Conservation (phyloP, 1,140 invertebrate species). For the Chrysoperla carnea region DNA sequence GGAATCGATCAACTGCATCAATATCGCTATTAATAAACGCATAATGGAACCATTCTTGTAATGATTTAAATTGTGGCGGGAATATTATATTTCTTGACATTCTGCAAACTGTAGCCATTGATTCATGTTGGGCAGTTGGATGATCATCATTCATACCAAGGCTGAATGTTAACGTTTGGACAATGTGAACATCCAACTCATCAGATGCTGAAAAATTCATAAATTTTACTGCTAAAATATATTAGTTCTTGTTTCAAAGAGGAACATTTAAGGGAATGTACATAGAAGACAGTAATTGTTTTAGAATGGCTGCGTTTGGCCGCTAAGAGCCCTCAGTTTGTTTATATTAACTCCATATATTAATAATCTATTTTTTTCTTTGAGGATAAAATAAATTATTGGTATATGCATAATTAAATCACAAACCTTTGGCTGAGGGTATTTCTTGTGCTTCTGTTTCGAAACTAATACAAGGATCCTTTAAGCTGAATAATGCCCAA, state of each 20-base stretch:
- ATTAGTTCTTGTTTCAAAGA: conserved; percentile 5
- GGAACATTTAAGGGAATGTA: conserved; percentile 2
- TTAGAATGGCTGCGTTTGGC: not conserved
- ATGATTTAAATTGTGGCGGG: conserved; percentile 83
- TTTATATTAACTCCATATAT: too few relatives aligned
- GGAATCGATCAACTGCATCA: conserved; percentile 81
- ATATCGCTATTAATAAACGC: conserved; percentile 86
- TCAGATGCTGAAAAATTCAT: conserved; percentile 11
- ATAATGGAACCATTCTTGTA: conserved; percentile 95
- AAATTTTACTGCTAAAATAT: not conserved
- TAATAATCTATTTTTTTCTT: too few relatives aligned
- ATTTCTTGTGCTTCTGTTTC: conserved; percentile 85
- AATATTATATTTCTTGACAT: conserved; percentile 81
- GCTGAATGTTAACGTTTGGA: conserved; percentile 75
- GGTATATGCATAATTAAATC: conserved; percentile 3
- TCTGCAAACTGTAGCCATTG: conserved; percentile 83
- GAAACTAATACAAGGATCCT: conserved; percentile 89
- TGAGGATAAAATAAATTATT: too few relatives aligned
- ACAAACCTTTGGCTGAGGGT: conserved; percentile 41
- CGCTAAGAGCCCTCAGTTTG: too few relatives aligned
- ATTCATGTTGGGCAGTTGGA: conserved; percentile 54
- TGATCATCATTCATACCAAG: conserved; percentile 51
- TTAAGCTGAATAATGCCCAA: conserved; percentile 89
- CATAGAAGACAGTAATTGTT: not conserved
- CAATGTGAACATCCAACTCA: conserved; percentile 46